These are phyloP conservation scores for Xenentodon cancila DNA, from an alignment of 2,797 vertebrate genomes.

Conservation along the genomic window DNA sequence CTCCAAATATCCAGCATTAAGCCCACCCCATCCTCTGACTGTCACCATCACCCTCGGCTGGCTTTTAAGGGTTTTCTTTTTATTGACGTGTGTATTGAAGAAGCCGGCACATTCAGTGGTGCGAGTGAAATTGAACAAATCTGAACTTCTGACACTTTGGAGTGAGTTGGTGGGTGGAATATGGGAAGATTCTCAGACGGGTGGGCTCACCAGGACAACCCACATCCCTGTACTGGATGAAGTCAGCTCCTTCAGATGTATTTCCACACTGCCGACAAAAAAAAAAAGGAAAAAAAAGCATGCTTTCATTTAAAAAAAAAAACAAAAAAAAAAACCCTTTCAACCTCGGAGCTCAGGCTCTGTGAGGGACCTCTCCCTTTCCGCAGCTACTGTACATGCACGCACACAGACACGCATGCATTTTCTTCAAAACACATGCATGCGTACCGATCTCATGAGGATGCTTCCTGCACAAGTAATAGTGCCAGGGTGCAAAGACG, in stretches of 20 bases:
- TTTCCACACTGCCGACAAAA: slow-evolving; percentile 2
- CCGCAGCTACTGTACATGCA: not conserved
- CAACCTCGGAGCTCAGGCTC: not conserved
- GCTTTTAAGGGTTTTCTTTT: slow-evolving; percentile 56
- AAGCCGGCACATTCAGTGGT: slow-evolving; percentile 22
- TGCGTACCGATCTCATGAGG: slow-evolving; percentile 40
- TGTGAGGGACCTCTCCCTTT: no score
- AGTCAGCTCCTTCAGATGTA: slow-evolving; percentile 33
- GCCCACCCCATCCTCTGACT: slow-evolving; percentile 44
- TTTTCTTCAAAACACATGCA: slow-evolving; percentile 42
- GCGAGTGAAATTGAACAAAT: slow-evolving; percentile 44
- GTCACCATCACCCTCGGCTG: slow-evolving; percentile 36
- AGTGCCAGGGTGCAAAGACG: slow-evolving; percentile 89
- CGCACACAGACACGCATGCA: slow-evolving; percentile 13
- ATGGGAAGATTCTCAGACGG: slow-evolving; percentile 35
- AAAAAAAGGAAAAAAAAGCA: slow-evolving; percentile 27
- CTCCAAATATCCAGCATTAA: slow-evolving; percentile 45
- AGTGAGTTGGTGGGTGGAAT: slow-evolving; percentile 39
- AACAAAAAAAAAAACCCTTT: no score
- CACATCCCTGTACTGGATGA: slow-evolving; percentile 34
- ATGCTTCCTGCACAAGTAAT: slow-evolving; percentile 70
- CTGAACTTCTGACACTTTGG: slow-evolving; percentile 59
- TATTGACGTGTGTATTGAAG: slow-evolving; percentile 42
- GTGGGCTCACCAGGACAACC: slow-evolving; percentile 36
- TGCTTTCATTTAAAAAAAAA: slow-evolving; percentile 33